Evolutionary conservation across 2,797 vertebrate genomes (phyloP), one percentile per base, ranked within the genome.

Genomic region (Mycteria americana): DNA sequence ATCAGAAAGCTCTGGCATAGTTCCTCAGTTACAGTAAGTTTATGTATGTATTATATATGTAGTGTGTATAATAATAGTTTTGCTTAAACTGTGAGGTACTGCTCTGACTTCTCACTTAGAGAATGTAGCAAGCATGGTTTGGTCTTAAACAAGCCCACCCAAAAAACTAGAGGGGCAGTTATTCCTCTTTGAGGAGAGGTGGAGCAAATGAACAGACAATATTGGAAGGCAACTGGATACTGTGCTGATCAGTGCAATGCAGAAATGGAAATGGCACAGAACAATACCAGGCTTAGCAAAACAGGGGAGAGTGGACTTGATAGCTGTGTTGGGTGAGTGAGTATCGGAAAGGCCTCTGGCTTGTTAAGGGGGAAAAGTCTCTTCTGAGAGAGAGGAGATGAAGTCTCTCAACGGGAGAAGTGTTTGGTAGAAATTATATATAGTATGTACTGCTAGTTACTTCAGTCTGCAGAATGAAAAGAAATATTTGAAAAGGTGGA

Each of bases 21-120:
- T 99, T 88, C 99, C 99, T 41, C 98, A 99, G 95, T 92, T 99
- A 59, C 99, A 99, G 99, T 99, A 97, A 98, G 99, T 74, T 35
- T 23, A 13, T 57, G 31, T 37, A 1, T 62, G 25, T 27, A 11
- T 81, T n/a, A 11, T 43, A 18, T 43, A 39, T 13, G 23, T 10
- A 25, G 18, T 9, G 8, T 10, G 7, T 21, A 8, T 7, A 25
- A n/a, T 2, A 10, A 13, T 7, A 18, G 24, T 54, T 78, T 63
- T 24, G 14, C 35, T 85, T 51, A 50, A 46, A 37, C 19, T 43
- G 45, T 5, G 7, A 43, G 30, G 59, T 53, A 33, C 7, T 65
- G 53, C 62, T 88, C 79, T 62, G 45, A 31, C 5, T 78, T 64
- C 28, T 62, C 11, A 1, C 30, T n/a, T 31, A 6, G 10, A 75